phyloP scores from a whole-genome alignment of 2,797 vertebrate species.

The Calcarius lapponicus region DNA sequence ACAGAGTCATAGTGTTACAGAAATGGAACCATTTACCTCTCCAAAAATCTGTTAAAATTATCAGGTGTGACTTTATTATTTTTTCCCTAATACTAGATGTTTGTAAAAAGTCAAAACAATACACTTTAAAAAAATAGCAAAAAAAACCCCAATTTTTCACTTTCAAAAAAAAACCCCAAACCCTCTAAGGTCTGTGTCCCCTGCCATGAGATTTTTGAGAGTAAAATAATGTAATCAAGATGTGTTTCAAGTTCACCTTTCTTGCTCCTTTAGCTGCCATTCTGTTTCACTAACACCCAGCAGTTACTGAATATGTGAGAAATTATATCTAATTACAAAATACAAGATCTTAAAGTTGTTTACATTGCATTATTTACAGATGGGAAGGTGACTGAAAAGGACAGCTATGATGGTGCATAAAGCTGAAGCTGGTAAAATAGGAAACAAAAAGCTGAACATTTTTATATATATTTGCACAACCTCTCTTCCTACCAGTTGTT shows the following conservation, averaged over 20 bases:
- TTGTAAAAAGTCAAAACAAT: not conserved
- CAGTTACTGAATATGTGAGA: not conserved
- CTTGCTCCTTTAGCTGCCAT: not conserved
- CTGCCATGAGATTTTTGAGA: not conserved
- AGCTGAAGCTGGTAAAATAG: not conserved
- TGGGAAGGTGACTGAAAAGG: not conserved
- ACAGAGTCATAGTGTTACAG: not conserved
- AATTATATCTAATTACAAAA: not conserved
- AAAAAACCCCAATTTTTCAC: not conserved
- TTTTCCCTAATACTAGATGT: not conserved
- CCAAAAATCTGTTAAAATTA: not conserved
- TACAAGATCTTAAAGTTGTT: not conserved
- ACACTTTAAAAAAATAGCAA: not conserved
- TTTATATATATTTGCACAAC: not conserved
- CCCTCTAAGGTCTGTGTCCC: not conserved
- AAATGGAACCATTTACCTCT: not conserved
- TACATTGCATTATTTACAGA: not conserved
- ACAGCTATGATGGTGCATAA: not conserved
- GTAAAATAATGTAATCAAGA: not conserved
- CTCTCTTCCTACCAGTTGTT: not conserved
- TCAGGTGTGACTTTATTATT: fast-evolving
- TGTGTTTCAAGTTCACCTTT: not conserved
- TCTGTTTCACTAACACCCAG: not conserved
- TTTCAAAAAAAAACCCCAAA: not conserved
- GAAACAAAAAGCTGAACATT: not conserved